phyloP scores from a whole-genome alignment of 2,113 vertebrate species.

The Chaetodon trifascialis region DNA sequence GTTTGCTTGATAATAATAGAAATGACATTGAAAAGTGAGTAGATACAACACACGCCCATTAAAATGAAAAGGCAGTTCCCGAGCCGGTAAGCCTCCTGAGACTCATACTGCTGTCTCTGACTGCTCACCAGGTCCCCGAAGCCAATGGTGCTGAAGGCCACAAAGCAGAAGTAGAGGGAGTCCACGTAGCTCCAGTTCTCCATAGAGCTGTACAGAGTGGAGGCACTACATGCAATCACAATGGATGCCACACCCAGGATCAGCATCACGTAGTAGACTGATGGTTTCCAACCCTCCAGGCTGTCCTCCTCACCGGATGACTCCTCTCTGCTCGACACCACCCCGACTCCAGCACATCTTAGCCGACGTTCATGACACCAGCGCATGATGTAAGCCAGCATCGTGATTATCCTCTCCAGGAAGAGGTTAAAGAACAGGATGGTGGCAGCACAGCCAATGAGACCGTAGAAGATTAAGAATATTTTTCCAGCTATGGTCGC shows the following conservation, averaged over 20 bases:
- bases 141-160: conserved; percentile 88
- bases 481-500: conserved; percentile 84
- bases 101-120: conserved; percentile 81
- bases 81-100: conserved; percentile 82
- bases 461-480: conserved; percentile 87
- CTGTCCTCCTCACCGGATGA: conserved; percentile 78
- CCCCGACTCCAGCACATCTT: conserved; percentile 68
- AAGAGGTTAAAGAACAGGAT: conserved; percentile 89
- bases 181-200: conserved; percentile 88
- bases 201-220: conserved; percentile 83
- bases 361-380: conserved; percentile 84
- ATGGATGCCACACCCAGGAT: conserved; percentile 84
- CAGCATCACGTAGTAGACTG: conserved; percentile 86
- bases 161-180: conserved; percentile 87
- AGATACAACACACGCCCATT: conserved; percentile 87
- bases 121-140: conserved; percentile 87
- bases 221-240: conserved; percentile 85
- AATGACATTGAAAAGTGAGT: conserved; percentile 87
- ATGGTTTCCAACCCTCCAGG: conserved; percentile 86
- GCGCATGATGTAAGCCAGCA: conserved; percentile 87
- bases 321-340: conserved; percentile 64
- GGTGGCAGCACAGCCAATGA: conserved; percentile 86
- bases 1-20: conserved; percentile 88
- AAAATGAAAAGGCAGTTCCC: conserved; percentile 86
- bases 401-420: conserved; percentile 87